A percentile compares a stretch with the other conserved stretches of the same genome.
phyloP scores from a whole-genome alignment of 2,888 invertebrate genomes.

The Drosophila tripunctata region DNA sequence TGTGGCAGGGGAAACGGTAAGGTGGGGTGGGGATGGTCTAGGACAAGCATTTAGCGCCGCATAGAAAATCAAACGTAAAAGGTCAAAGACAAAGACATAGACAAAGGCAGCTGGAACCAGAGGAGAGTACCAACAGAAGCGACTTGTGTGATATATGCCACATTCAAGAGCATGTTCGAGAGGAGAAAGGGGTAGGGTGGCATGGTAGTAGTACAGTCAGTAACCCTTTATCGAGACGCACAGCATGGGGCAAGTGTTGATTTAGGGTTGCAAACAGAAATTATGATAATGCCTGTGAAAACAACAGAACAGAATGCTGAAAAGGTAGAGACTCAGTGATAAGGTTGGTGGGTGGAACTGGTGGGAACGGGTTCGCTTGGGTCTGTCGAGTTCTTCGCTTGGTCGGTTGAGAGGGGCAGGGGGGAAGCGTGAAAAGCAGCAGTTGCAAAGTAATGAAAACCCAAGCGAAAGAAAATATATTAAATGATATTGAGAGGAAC shows the following conservation, averaged over 20 bases:
- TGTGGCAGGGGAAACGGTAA: constrained; percentile 10
- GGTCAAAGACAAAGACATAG: constrained; percentile 62
- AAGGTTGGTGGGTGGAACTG: no score
- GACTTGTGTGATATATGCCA: constrained; percentile 52
- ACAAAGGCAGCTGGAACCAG: constrained; percentile 15
- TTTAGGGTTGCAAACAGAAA: constrained; percentile 83
- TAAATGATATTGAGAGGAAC: constrained; percentile 82
- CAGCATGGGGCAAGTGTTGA: constrained; percentile 76
- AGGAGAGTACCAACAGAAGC: constrained; percentile 23
- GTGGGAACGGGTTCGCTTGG: no score
- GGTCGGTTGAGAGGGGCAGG: background rate
- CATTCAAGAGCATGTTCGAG: background rate
- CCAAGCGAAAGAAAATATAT: constrained; percentile 78
- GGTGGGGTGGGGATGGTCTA: background rate
- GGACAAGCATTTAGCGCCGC: constrained; percentile 64
- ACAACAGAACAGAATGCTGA: constrained; percentile 53
- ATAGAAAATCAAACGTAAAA: constrained; percentile 73
- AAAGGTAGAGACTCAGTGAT: no score
- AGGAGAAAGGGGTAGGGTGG: background rate
- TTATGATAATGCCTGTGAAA: constrained; percentile 82
- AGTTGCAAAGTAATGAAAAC: constrained; percentile 43
- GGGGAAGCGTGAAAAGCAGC: background rate
- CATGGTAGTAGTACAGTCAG: constrained; percentile 24
- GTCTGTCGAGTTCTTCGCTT: no score
- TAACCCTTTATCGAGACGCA: constrained; percentile 69